Evolutionary conservation across 2,113 vertebrate species (phyloP), one percentile per base, ranked within the genome.

Genomic region (Tricholaema leucomelas): DNA sequence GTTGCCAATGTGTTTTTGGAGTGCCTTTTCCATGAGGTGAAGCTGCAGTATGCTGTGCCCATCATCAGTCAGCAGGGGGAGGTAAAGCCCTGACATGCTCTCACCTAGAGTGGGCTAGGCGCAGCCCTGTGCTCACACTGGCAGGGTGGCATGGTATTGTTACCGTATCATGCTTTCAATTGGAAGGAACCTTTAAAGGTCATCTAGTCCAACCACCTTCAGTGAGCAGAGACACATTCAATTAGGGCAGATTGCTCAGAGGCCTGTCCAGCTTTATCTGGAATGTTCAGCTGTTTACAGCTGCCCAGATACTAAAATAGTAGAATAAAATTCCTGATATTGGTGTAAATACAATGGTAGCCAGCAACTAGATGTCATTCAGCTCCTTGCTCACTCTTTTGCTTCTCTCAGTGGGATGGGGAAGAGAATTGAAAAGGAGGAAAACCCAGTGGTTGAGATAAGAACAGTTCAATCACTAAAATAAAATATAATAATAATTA

Each of bases 61-160:
- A 99, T 99, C 96, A 99, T 99, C 98, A 99, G 99, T 97, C 99
- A 99, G 93, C 99, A 99, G 97, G 99, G 99, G 91, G 99, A 99
- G 98, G 99, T 99, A 96, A 98, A 87, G 15, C 13, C 17, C 31
- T 33, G 23, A 46, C 27, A 15, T 48, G 36, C 31, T 19, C 15
- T 20, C 4, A 44, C 2, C 3, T 9, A 12, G 3, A 7, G 52
- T 5, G 0, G 19, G 16, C n/a, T 4, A 66, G 16, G 23, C 23
- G 15, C 59, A 11, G 7, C 60, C 60, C 24, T 28, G 25, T 27
- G 24, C 52, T 28, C 52, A 54, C 52, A 28, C 14, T 28, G 24
- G 14, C 27, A 28, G 52, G 27, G 52, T 27, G 54, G 28, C 27
- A 17, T 30, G 9, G 28, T 30, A 17, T 30, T 30, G 28, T 55